Conservation (phyloP, 2,797 vertebrate species). For the Paramormyrops hopkinsi region DNA sequence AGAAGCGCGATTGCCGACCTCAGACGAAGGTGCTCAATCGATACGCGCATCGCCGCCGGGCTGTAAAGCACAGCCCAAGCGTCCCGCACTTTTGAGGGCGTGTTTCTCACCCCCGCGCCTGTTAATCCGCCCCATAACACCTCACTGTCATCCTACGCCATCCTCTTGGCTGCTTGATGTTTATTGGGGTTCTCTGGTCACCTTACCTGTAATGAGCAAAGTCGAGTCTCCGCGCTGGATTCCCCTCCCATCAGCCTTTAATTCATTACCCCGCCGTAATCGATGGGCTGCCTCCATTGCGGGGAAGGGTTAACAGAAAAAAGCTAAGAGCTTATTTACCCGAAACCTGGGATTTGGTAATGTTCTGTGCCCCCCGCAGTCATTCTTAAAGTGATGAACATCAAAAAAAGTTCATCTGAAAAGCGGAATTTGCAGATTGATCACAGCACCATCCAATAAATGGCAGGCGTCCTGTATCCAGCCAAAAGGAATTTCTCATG, state of each 20-base stretch:
- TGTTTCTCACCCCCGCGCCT: background rate
- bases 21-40: background rate
- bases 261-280: background rate
- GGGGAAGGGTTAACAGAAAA: background rate
- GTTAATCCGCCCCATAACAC: background rate
- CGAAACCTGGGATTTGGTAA: background rate
- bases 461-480: conserved; percentile 4
- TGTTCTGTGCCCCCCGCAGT: background rate
- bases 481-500: conserved; percentile 51
- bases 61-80: background rate
- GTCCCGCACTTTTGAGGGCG: background rate
- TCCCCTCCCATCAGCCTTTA: background rate
- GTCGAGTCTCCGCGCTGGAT: background rate
- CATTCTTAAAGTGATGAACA: background rate
- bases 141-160: background rate
- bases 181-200: background rate
- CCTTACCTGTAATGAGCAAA: background rate
- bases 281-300: background rate
- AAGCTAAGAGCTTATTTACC: background rate
- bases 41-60: background rate
- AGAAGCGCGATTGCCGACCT: background rate
- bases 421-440: background rate
- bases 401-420: background rate
- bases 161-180: background rate
- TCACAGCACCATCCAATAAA: background rate